Evolutionary conservation across 2,113 vertebrate species (phyloP).

Genomic region (Mus musculus): GRCm39 chr5:43732001-43732500

Average conservation of each 20-base stretch:
- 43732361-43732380: neutral
- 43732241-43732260: neutral
- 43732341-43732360: neutral
- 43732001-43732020: neutral
- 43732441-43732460: neutral
- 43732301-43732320: neutral
- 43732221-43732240: neutral
- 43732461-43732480: fast-evolving
- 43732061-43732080: neutral
- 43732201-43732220: neutral
- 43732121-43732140: neutral
- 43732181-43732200: neutral
- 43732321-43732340: neutral
- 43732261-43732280: neutral
- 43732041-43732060: neutral
- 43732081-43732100: neutral
- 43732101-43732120: neutral
- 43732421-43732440: neutral
- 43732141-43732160: too few species aligned
- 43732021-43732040: neutral
- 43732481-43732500: neutral
- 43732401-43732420: neutral
- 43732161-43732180: neutral
- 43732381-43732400: neutral
- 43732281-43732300: neutral